Evolutionary conservation across 2,888 invertebrate species (phyloP), one percentile per base, ranked within the genome.

Genomic region (Matsumyia berberina): DNA sequence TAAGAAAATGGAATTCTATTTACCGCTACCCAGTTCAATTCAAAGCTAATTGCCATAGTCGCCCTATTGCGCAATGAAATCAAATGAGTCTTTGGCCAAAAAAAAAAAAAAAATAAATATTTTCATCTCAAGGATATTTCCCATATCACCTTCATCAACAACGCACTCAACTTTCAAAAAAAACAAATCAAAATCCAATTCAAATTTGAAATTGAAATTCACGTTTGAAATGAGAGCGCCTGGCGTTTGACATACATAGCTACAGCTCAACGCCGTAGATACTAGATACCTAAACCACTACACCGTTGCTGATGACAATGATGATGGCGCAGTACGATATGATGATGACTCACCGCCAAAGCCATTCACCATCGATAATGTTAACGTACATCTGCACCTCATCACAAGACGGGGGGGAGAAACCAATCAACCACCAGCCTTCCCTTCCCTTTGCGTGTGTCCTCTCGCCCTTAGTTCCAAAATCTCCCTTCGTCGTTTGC

Each of bases 361-460:
- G 66, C 72, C 66, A 55, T 83, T 78, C 72, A 67, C 62, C 69
- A 69, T 66, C 74, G 66, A 80, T 85, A 80, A 70, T 70, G 58
- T 80, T 74, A 53, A 66, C 57, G 80, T 74, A 79, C 85, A 85
- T 85, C 85, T 85, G 80, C 69, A 85, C 79, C 74, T 74, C 42
- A 85, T 76, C 53, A 64, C 15, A 46, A 24, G 64, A 69, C 35
- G 17, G 46, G 53, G 69, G 74, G 35, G 69, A 69, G 35, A 70
- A 80, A 74, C 85, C 80, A 85, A 85, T 85, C 80, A 85, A 66
- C 70, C 80, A 70, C 78, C 67, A 73, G 70, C 62, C 66, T 66
- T 49, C 39, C 6, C 4, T 24, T 9, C 24, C 17, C 51, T 46
- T 33, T 57, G 12, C 17, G 24, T 62, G 6, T 49, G 33, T 60